Percentiles rank a stretch among this genome's conserved stretches.
Evolutionary conservation across 2,797 vertebrate species (phyloP).

Genomic region (Pseudocheirus occidentalis): DNA sequence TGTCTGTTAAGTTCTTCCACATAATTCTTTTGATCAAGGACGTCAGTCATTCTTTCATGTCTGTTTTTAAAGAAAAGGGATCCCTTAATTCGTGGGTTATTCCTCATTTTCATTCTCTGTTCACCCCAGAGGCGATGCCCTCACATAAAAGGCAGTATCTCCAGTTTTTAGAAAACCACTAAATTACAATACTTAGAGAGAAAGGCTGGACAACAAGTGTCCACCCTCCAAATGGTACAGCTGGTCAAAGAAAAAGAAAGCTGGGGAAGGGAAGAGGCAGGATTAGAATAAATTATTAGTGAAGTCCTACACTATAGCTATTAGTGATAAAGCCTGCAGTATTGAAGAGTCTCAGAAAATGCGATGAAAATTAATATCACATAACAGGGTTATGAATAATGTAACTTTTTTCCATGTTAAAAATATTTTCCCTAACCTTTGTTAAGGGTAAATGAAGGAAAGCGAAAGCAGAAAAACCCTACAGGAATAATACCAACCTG

Average conservation of each 20-base stretch:
- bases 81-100: constrained; percentile 16
- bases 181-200: neutral
- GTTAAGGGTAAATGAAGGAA: neutral
- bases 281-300: neutral
- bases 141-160: neutral
- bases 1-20: constrained; percentile 98
- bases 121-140: neutral
- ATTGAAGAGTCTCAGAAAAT: neutral
- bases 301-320: neutral
- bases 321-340: neutral
- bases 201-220: neutral
- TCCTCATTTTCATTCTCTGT: neutral
- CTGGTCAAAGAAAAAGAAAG: neutral
- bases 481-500: neutral
- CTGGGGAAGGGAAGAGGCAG: neutral
- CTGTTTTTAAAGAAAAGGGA: constrained; percentile 82
- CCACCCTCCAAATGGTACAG: neutral
- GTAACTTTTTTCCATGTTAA: neutral
- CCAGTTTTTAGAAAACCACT: neutral
- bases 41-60: constrained; percentile 92
- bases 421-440: neutral
- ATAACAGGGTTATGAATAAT: neutral
- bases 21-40: constrained; percentile 99
- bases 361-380: neutral
- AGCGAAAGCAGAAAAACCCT: neutral